These are phyloP conservation scores for Protobothrops mucrosquamatus DNA, from an alignment of 2,113 vertebrate species.

Conservation along the genomic window DNA sequence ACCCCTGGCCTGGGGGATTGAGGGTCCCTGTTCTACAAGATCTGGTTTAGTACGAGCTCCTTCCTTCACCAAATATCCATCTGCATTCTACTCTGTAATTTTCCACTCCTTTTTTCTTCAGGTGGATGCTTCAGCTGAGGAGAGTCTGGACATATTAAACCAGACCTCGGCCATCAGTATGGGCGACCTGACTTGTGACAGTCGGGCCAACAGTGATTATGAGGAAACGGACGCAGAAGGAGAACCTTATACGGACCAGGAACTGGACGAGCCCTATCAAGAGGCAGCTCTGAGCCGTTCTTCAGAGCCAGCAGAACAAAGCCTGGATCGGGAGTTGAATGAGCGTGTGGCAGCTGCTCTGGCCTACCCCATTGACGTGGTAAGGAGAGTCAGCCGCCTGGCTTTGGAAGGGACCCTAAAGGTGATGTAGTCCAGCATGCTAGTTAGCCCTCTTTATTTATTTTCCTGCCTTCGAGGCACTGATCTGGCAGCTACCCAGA, in stretches of 20 bases:
- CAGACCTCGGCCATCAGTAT: slow-evolving; percentile 58
- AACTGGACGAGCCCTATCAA: slow-evolving; percentile 72
- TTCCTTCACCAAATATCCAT: background rate
- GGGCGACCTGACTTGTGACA: slow-evolving; percentile 90
- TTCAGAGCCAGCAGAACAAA: slow-evolving; percentile 56
- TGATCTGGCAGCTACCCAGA: background rate
- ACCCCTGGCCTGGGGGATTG: background rate
- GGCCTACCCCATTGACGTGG: background rate
- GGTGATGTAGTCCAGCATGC: background rate
- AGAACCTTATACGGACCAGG: slow-evolving; percentile 78
- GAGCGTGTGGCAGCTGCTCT: slow-evolving; percentile 57
- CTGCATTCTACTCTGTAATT: background rate
- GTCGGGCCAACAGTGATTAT: slow-evolving; percentile 82
- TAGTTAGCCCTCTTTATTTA: background rate
- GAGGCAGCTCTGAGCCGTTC: slow-evolving; percentile 66
- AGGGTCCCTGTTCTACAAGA: background rate
- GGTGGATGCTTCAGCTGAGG: slow-evolving; percentile 75
- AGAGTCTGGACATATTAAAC: slow-evolving; percentile 77
- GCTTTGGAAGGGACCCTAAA: background rate
- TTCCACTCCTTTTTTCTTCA: slow-evolving; percentile 37
- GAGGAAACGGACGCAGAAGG: slow-evolving; percentile 89
- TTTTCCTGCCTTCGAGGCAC: background rate
- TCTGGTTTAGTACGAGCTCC: background rate
- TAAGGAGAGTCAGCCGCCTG: background rate
- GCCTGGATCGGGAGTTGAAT: background rate